Evolutionary conservation across 2,113 vertebrate species (phyloP), one percentile per base, ranked within the genome.

Genomic region (Silurus asotus): DNA sequence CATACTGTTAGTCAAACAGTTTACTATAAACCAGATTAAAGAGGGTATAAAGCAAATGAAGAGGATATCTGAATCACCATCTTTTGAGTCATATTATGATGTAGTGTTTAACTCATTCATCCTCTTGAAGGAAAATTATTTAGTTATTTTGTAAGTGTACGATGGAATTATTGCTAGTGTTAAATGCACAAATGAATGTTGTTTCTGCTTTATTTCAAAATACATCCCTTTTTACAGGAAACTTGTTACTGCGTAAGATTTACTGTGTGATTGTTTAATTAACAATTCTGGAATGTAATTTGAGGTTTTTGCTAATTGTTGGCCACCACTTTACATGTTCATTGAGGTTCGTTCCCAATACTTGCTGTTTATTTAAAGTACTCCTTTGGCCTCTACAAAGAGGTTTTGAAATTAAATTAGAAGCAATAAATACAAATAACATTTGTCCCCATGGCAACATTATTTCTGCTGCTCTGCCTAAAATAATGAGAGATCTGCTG

Each of bases 391-490:
- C 79, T 88, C 56, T 85, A 84, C 87, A 83, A 80, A 78, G 70
- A 77, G 80, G 55, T 37, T 84, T 76, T 82, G 79, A 81, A 85
- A 84, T 89, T 84, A 28, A 88, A 88, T 84, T 69, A 89, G 37
- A 61, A 56, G 64, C 56, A 74, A 87, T 89, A 76, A 84, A 86
- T 84, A 84, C 81, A 89, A 88, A 89, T 88, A 82, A 77, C 85
- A 77, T 53, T 58, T 77, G 45, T 86, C 70, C 59, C 70, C 59
- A 87, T 85, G 48, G 87, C 83, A 88, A 85, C 87, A 67, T 85
- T 77, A 81, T 80, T 83, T 78, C 28, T 87, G 7, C 82, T 77
- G 59, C 86, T 79, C 17, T 61, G 78, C 81, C 62, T 85, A 79
- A 87, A 87, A 67, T 83, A 58, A 76, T 56, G 20, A 55, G 74